Evolutionary conservation across 2,888 invertebrate genomes (phyloP), one percentile per base, ranked within the genome.

Genomic region (Nemoura dubitans): DNA sequence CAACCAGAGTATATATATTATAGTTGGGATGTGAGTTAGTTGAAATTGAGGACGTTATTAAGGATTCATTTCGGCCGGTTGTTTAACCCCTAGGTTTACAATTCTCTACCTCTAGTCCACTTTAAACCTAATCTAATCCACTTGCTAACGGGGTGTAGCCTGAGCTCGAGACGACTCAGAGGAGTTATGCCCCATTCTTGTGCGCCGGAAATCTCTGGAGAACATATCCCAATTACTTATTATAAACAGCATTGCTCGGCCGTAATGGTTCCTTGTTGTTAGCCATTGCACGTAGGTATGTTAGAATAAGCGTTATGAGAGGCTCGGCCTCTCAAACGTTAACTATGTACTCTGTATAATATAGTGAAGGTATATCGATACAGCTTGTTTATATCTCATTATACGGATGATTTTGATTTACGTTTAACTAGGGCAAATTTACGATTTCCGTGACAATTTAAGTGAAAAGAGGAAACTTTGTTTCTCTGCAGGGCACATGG

Each of bases 401-500:
- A n/a, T n/a, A n/a, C n/a, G 59, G 14, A 59, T 59, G 59, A 59
- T 59, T 59, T 59, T 59, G 59, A 59, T 59, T 21, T 59, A 59
- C 59, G 59, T 59, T 59, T 59, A 59, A 59, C 26, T 78, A 78
- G n/a, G 28, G 30, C 25, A 16, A 59, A 84, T 84, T 84, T 84
- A 84, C 59, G 59, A 27, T 59, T 29, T 76, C 27, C 25, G 59
- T 84, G 84, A 84, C 84, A 59, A 84, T 84, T 76, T 84, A 30
- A 81, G 84, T 84, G 26, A 29, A 59, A 76, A 76, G 2, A 59
- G 43, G 28, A 76, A 84, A 28, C 7, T 84, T 84, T 84, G 26
- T 43, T 84, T 27, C 76, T 27, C 43, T 43, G 84, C 21, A 7
- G 59, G 59, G 59, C 59, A n/a, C n/a, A 36, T 36, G 29, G 25